Base-by-base conservation (phyloP, 2,888 invertebrate species). In the Lepas anatifera region DNA sequence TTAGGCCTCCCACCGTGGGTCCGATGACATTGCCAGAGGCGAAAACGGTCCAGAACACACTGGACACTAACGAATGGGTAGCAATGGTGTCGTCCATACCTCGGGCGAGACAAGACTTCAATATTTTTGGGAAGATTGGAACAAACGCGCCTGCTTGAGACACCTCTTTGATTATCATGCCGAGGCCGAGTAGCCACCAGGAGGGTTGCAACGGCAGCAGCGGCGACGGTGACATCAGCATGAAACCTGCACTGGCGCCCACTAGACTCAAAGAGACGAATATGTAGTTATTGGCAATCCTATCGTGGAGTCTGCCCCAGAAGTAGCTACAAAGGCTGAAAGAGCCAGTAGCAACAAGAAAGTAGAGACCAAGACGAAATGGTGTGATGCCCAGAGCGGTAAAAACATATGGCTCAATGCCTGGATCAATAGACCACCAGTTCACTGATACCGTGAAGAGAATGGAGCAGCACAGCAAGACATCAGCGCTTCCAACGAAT, bases 231-330 rank as follows among this genome's bases (percentile, higher is more conserved):
- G 89, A 89, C 2, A 89, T 80, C 25, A 89, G 79, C 25, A 89
- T 79, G 32, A 89, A 78, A 1, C 87, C 87, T 11, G 84, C 74
- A 0, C 86, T 83, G 8, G 85, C 86, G 52, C 87, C 77, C 70
- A 87, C 79, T 69, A 89, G 79, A 0, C 89, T 89, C 79, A 84
- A 82, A 1, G 87, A 85, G 88, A 89, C 88, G 85, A 89, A 85
- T 67, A 86, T 85, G 87, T 88, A 88, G 76, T 88, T 88, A 74
- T 86, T 86, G 75, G 86, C 83, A 8, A 85, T 82, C 81, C 83
- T 83, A 77, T 88, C 88, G 3, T 87, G 87, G 3, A 88, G 22
- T 13, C 66, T 37, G 4, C 66, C 66, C 66, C 66, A 66, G 66
- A 16, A n/a, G 13, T 25, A 3, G 66, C 66, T 18, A 39, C 39